Evolutionary conservation across 2,113 vertebrate genomes (phyloP).

Genomic region (Toxotes jaculatrix): DNA sequence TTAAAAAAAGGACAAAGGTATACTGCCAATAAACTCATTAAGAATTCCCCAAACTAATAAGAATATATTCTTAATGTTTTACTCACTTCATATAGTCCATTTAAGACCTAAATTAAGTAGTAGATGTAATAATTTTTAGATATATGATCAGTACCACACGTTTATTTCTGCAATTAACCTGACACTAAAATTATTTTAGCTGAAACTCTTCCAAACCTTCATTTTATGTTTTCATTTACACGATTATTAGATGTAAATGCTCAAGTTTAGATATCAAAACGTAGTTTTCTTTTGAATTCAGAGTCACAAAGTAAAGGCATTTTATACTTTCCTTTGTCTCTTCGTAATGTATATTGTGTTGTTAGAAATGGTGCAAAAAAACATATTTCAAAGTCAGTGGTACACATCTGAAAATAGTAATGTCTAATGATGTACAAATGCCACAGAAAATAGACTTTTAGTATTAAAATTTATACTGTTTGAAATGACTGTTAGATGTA

Average conservation of each 20-base stretch:
- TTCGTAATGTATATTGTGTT: not conserved
- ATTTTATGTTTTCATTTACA: not conserved
- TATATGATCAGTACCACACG: constrained; percentile 1
- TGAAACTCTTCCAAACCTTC: not conserved
- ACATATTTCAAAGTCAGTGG: not conserved
- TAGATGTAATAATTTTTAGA: not conserved
- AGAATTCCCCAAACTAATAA: not conserved
- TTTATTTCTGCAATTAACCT: not conserved
- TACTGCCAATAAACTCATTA: constrained; percentile 42
- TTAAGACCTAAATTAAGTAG: constrained; percentile 7
- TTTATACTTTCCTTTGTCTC: not conserved
- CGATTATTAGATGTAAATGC: not conserved
- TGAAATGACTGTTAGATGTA: not conserved
- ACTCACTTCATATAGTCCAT: not conserved
- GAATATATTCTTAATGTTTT: constrained; percentile 9
- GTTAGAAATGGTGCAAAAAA: not conserved
- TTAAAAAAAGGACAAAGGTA: not conserved
- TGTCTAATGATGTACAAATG: constrained; percentile 2
- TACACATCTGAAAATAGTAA: not conserved
- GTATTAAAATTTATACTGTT: not conserved
- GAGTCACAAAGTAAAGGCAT: not conserved
- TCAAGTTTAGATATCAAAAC: not conserved
- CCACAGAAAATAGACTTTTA: not conserved
- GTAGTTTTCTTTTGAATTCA: not conserved
- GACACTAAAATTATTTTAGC: not conserved